Base-by-base conservation (phyloP, 2,113 vertebrate species). In the Cisticola juncidis region DNA sequence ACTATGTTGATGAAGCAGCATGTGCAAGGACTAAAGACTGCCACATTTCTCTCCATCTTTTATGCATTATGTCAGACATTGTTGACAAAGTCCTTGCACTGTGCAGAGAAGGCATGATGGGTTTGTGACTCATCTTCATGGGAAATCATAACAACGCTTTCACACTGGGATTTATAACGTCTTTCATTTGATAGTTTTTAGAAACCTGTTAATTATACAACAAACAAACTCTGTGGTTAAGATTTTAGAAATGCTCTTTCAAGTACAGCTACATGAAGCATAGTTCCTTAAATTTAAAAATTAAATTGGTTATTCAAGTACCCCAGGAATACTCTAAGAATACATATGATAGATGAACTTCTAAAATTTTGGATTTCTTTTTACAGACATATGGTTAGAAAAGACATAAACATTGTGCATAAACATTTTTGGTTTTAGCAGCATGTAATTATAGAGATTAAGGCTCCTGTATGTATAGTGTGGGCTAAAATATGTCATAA, bases 391-490 rank as follows among this genome's bases (percentile, higher is more conserved):
- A 25, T 1, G 0, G 26, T 72, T 97, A 48, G 14, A 77, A 78
- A 95, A 94, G 77, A 93, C 38, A 77, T 90, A 96, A 79, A 28
- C 3, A 73, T 96, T n/a, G n/a, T n/a, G n/a, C n/a, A n/a, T n/a
- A n/a, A n/a, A n/a, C n/a, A n/a, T n/a, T 95, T 60, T 82, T 88
- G 68, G 74, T 90, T 96, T 95, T 94, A 95, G 85, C 87, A 95
- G 56, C 80, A 80, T 86, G 70, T 92, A 94, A 96, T 95, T 96
- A 82, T 48, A 77, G 89, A 92, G 36, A 57, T 80, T 91, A 90
- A 96, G 73, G 77, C 81, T 89, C 68, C 85, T 88, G 56, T 92
- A 80, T 35, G 22, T 77, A 70, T 81, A 70, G 42, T 65, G 26
- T 69, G 42, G 40, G 66, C 88, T 94, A 66, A 90, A 94, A 73